Evolutionary conservation across 1,140 invertebrate species (phyloP).

Genomic region (Drosophila bocki): DNA sequence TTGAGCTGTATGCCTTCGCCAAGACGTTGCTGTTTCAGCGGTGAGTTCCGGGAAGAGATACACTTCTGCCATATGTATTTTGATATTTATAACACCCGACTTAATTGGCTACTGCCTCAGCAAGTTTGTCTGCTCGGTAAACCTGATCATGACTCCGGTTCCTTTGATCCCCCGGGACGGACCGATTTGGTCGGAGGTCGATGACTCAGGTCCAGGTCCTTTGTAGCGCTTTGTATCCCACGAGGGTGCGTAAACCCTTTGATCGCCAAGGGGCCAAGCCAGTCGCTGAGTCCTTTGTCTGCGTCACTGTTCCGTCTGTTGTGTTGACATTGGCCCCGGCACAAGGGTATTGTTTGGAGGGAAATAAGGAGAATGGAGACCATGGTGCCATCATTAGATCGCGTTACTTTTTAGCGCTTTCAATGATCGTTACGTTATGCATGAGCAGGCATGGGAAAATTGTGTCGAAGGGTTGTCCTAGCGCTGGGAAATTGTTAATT

Average conservation of each 20-base stretch:
- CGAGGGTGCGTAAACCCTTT: constrained; percentile 62
- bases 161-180: neutral
- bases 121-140: constrained; percentile 56
- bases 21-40: constrained; percentile 93
- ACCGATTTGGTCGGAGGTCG: constrained; percentile 42
- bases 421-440: constrained; percentile 52
- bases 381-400: constrained; percentile 39
- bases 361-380: constrained; percentile 31
- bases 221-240: constrained; percentile 40
- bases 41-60: constrained; percentile 62
- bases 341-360: constrained; percentile 19
- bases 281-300: constrained; percentile 40
- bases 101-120: constrained; percentile 46
- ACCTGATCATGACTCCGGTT: constrained; percentile 47
- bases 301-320: constrained; percentile 30
- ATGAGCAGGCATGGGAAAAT: constrained; percentile 73
- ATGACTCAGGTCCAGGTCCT: constrained; percentile 55
- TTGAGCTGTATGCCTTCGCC: constrained; percentile 97
- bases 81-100: constrained; percentile 15
- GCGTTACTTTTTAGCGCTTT: constrained; percentile 49
- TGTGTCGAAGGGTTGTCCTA: constrained; percentile 18
- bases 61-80: neutral
- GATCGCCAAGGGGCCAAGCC: constrained; percentile 20
- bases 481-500: constrained; percentile 15
- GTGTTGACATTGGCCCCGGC: constrained; percentile 50